Percentiles rank a stretch among this genome's conserved stretches.
Evolutionary conservation across 2,888 invertebrate species (phyloP).

Genomic region (Tenthredo mesomela): DNA sequence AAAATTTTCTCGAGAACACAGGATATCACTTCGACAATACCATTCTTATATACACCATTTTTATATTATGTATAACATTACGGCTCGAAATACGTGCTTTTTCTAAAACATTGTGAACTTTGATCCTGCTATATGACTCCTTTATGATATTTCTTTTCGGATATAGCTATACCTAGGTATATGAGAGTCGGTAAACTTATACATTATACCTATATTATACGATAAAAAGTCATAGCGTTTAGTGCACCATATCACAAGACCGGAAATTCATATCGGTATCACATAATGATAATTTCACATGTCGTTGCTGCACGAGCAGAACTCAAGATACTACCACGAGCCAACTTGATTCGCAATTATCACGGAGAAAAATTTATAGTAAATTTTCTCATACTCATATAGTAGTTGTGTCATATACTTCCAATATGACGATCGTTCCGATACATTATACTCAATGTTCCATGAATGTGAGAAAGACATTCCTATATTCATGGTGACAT

Average conservation of each 20-base stretch:
- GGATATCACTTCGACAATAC: neutral
- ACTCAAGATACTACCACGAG: neutral
- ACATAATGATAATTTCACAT: neutral
- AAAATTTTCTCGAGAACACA: constrained; percentile 9
- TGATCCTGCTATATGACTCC: neutral
- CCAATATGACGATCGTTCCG: too few species aligned
- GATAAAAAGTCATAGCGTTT: neutral
- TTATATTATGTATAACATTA: neutral
- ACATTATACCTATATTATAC: neutral
- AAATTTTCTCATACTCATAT: too few species aligned
- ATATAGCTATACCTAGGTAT: neutral
- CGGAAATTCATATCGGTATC: neutral
- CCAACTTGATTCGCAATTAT: neutral
- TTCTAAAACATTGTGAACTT: neutral
- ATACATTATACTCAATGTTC: too few species aligned
- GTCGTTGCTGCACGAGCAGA: neutral
- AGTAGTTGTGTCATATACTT: too few species aligned
- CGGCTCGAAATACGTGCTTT: neutral
- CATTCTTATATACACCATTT: neutral
- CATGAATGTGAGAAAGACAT: too few species aligned
- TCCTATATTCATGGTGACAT: too few species aligned
- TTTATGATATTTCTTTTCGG: neutral
- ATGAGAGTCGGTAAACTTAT: neutral
- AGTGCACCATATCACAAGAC: neutral
- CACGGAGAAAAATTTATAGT: too few species aligned